These are phyloP conservation scores for Mirounga angustirostris DNA, from an alignment of 2,113 vertebrate species.

Conservation along the genomic window DNA sequence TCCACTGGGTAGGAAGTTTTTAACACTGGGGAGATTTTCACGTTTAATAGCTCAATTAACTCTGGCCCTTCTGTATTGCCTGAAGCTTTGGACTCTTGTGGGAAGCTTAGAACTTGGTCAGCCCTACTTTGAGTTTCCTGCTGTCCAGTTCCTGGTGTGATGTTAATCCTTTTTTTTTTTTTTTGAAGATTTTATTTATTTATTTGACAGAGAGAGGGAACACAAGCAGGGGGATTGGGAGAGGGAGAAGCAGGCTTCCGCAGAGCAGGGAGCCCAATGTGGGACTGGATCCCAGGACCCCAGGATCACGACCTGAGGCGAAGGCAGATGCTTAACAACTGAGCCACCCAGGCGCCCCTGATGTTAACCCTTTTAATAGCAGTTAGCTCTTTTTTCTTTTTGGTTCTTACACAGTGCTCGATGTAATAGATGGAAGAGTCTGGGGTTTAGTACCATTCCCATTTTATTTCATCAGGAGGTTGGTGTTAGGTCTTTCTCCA, in stretches of 20 bases:
- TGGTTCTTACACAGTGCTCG: neutral
- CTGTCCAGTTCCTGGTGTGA: conserved; percentile 37
- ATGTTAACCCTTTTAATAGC: neutral
- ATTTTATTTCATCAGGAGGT: conserved; percentile 46
- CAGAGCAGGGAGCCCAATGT: too few relatives aligned
- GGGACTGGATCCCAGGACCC: too few relatives aligned
- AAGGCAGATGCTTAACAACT: too few relatives aligned
- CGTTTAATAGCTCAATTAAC: conserved; percentile 75
- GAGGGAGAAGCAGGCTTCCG: too few relatives aligned
- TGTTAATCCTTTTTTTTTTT: conserved; percentile 41
- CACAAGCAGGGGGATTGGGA: too few relatives aligned
- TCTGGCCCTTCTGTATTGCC: neutral
- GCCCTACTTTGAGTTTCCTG: neutral
- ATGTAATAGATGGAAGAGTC: conserved; percentile 1
- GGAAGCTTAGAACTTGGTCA: conserved; percentile 49
- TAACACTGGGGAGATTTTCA: conserved; percentile 74
- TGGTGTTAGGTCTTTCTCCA: conserved; percentile 16
- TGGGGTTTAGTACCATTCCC: neutral
- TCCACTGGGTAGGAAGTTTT: conserved; percentile 83
- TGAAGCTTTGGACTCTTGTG: conserved; percentile 41
- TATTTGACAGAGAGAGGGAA: too few relatives aligned
- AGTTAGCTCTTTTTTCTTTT: neutral
- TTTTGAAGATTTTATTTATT: too few relatives aligned
- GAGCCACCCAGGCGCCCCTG: too few relatives aligned
- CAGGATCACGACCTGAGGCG: too few relatives aligned